Evolutionary conservation across 2,888 invertebrate genomes (phyloP).

Genomic region (Eupelmus urozonus): DNA sequence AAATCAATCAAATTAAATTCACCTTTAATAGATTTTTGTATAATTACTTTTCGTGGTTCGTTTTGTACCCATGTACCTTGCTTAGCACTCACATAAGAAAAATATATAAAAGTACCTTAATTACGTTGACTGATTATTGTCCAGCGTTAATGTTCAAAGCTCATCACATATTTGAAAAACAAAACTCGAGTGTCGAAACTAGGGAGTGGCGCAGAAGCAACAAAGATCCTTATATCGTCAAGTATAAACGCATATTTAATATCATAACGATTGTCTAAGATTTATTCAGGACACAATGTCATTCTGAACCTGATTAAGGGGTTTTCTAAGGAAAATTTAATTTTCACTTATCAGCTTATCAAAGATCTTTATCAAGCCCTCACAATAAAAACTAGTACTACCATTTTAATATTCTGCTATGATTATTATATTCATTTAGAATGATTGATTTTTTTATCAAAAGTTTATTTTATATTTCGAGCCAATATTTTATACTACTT

Average conservation of each 20-base stretch:
- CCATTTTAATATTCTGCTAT: not conserved
- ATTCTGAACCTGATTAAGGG: constrained; percentile 72
- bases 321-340: constrained; percentile 66
- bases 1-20: constrained; percentile 56
- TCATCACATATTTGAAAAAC: constrained; percentile 43
- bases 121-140: constrained; percentile 53
- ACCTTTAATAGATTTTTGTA: constrained; percentile 59
- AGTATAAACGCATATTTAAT: constrained; percentile 71
- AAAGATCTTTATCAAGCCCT: constrained; percentile 16
- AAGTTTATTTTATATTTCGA: constrained; percentile 21
- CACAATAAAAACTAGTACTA: constrained; percentile 11
- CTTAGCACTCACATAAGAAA: constrained; percentile 44
- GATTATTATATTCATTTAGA: not conserved
- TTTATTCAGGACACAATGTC: constrained; percentile 71
- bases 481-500: constrained; percentile 8
- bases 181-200: constrained; percentile 54
- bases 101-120: constrained; percentile 56
- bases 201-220: constrained; percentile 54
- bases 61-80: constrained; percentile 61
- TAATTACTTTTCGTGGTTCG: constrained; percentile 58
- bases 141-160: constrained; percentile 53
- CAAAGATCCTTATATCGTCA: constrained; percentile 66
- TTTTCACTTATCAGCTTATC: constrained; percentile 54
- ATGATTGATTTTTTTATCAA: constrained; percentile 23
- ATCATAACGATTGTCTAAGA: constrained; percentile 71